Evolutionary conservation across 2,113 vertebrate species (phyloP).

Genomic region (Chunga burmeisteri): DNA sequence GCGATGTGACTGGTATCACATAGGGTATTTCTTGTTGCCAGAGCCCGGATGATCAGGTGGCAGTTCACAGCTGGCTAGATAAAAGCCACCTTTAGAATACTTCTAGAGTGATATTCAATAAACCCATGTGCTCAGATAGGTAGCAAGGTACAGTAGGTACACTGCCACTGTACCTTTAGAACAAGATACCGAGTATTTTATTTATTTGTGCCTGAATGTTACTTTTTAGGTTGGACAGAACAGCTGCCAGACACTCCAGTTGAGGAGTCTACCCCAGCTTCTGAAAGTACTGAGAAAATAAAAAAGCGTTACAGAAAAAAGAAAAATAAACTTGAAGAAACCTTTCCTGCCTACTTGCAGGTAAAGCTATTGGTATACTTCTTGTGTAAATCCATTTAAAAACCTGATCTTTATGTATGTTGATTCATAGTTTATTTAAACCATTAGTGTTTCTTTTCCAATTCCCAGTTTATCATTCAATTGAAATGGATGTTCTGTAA

Average conservation of each 20-base stretch:
- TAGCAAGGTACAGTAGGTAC: not conserved
- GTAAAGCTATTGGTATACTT: conserved; percentile 62
- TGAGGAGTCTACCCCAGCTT: conserved; percentile 76
- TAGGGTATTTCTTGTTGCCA: not conserved
- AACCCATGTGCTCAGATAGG: not conserved
- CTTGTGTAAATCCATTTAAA: not conserved
- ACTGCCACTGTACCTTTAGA: not conserved
- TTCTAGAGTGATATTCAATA: not conserved
- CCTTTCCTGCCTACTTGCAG: conserved; percentile 94
- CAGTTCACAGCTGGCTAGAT: not conserved
- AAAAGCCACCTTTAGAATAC: not conserved
- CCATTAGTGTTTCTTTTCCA: not conserved
- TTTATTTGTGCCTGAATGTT: not conserved
- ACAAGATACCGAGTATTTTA: not conserved
- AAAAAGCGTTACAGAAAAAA: conserved; percentile 97
- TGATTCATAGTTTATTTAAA: not conserved
- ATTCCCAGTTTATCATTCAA: not conserved
- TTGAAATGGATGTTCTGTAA: not conserved
- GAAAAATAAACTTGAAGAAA: conserved; percentile 96
- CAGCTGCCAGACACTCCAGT: conserved; percentile 79
- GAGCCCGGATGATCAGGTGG: not conserved
- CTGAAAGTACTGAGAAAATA: conserved; percentile 87
- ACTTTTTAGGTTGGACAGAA: conserved; percentile 80
- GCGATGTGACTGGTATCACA: not conserved
- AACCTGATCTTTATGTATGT: not conserved